Evolutionary conservation across 2,888 invertebrate species (phyloP), one percentile per base, ranked within the genome.

Genomic region (Papilio gigon): DNA sequence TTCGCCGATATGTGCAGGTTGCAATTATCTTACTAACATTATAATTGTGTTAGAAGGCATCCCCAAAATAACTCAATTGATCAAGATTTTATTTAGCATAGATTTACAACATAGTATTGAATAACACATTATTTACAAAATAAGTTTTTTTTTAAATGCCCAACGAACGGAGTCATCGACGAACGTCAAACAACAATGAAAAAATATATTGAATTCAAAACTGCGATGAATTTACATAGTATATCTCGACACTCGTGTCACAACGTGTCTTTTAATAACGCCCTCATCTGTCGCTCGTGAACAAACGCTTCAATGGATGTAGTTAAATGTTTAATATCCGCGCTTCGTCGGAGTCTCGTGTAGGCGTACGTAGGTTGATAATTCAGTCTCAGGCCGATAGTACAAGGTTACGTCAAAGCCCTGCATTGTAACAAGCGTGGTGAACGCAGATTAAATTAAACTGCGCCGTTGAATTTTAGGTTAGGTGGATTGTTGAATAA

Each of bases 301-400:
- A 63, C 59, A 63, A 62, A 59, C 44, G 56, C 42, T 12, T 44
- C 35, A 58, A 63, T 62, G 33, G 63, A 14, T 27, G 42, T 12
- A 56, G 62, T 58, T 59, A 59, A 68, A 63, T 12, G 63, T 63
- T 68, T 63, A 68, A 64, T 68, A 68, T 68, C 58, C 58, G 47
- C 33, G 59, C 20, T 65, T 35, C 14, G 20, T 17, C 33, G 64
- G 1, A 22, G 27, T 8, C 35, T 25, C 37, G 42, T 56, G 63
- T 64, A 61, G 68, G 63, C 53, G 63, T 68, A 58, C 67, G 67
- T 67, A 67, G 67, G 62, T 58, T 56, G 68, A 47, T 68, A 37
- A 42, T 60, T 62, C 53, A 56, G 22, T 53, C 67, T 62, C 62
- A 33, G 62, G 42, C 44, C 25, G 27, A 65, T 30, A 47, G 35